Evolutionary conservation across 2,797 vertebrate species (phyloP), one percentile per base, ranked within the genome.

Genomic region (Microchirus variegatus): DNA sequence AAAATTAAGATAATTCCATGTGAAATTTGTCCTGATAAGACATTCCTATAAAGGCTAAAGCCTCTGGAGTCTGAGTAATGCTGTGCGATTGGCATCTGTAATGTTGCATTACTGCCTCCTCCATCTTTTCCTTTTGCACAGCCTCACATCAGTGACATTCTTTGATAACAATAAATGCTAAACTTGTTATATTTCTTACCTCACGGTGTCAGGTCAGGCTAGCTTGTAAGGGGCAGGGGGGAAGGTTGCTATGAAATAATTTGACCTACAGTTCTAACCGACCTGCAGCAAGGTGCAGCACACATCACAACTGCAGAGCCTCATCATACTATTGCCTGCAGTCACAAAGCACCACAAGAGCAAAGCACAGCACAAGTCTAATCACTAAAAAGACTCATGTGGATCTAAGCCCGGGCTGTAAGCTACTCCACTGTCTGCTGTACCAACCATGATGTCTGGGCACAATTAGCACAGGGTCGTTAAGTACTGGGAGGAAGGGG

Each of bases 381-480:
- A 67, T 43, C 42, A 41, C 70, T 71, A 86, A 56, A 63, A 61
- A n/a, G n/a, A 10, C 54, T 82, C 49, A 35, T 46, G 40, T 44
- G 36, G 59, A 63, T 66, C 80, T 85, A 79, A 41, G 61, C 18
- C 67, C 35, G 16, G 1, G 53, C 52, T 46, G 0, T 58, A 40
- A 53, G 47, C 60, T 50, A 50, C 72, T 44, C 64, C 53, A 49
- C 52, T 50, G 31, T 59, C 69, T 15, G 3, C 75, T 75, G 90
- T 95, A 98, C 97, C 93, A 94, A 98, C 96, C 96, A 89, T 97
- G 92, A 90, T 93, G 92, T 82, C 87, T 95, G 80, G 95, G 95
- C 76, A 93, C 92, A 73, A 83, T 87, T 82, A 97, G 81, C 59
- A 92, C 93, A n/a, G 92, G 93, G 89, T 93, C 92, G 88, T 63